Conservation (phyloP, 1,140 invertebrate genomes). For the Drosophila nigromelanica region DNA sequence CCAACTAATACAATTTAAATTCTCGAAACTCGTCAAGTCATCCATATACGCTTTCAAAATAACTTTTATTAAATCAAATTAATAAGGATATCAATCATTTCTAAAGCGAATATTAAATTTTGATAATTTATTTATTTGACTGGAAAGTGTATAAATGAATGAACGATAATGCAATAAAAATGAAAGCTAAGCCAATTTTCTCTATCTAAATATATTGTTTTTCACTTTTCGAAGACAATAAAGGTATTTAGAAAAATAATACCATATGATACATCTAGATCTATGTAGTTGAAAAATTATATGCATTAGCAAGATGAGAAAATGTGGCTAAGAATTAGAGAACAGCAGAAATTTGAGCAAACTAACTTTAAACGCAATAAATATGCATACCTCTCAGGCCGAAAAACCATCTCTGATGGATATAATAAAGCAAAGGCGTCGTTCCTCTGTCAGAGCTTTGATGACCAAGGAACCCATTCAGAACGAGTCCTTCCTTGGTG, state of each 20-base stretch:
- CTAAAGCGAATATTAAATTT: too few relatives aligned
- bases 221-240: too few relatives aligned
- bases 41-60: neutral
- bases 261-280: neutral
- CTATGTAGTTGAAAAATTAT: neutral
- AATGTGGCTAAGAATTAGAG: constrained; percentile 1
- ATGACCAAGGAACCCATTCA: constrained; percentile 78
- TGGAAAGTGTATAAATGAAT: too few relatives aligned
- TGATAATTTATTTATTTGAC: too few relatives aligned
- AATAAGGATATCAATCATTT: neutral
- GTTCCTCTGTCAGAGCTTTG: constrained; percentile 70
- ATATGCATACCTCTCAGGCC: constrained; percentile 40
- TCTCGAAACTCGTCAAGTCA: neutral
- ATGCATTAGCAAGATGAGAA: too few relatives aligned
- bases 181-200: neutral
- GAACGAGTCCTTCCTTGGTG: constrained; percentile 85
- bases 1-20: too few relatives aligned
- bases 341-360: neutral
- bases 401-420: constrained; percentile 69
- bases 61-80: neutral
- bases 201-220: too few relatives aligned
- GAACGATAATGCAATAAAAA: neutral
- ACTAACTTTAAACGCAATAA: constrained; percentile 14
- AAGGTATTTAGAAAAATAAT: too few relatives aligned
- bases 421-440: constrained; percentile 72